phyloP scores from a whole-genome alignment of 2,888 invertebrate genomes.

The Cephus spinipes region DNA sequence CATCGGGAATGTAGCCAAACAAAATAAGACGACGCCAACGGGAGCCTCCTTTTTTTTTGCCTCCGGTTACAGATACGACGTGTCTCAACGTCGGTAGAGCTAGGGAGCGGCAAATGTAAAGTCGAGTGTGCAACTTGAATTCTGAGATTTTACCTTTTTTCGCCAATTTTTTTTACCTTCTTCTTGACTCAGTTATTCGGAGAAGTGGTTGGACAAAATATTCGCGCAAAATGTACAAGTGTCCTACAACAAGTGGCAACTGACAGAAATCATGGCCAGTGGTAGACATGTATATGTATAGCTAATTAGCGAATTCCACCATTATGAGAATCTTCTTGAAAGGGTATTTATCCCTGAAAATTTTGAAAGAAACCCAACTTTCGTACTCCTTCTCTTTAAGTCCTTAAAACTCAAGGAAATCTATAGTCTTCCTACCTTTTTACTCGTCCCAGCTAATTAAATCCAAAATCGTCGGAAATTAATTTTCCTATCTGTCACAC shows the following conservation, averaged over 20 bases:
- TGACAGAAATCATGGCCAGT: background rate
- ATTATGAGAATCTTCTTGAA: background rate
- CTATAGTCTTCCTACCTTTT: background rate
- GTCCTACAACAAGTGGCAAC: background rate
- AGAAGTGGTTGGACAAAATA: background rate
- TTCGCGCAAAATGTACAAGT: background rate
- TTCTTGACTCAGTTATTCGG: background rate
- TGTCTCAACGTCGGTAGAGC: background rate
- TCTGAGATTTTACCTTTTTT: background rate
- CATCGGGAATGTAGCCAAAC: constrained; percentile 30
- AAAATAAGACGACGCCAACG: constrained; percentile 29
- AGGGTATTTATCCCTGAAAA: background rate
- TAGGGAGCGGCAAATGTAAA: background rate
- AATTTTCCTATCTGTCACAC: background rate
- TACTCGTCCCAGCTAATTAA: background rate
- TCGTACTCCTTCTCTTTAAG: background rate
- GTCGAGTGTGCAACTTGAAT: background rate
- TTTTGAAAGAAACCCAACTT: background rate
- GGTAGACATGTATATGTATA: background rate
- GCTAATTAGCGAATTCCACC: background rate
- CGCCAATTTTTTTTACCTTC: background rate
- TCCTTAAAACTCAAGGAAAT: background rate
- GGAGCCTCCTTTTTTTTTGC: background rate
- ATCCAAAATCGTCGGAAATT: background rate
- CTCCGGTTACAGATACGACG: background rate